Evolutionary conservation across 2,113 vertebrate species (phyloP).

Genomic region (Pygathrix nemaeus): DNA sequence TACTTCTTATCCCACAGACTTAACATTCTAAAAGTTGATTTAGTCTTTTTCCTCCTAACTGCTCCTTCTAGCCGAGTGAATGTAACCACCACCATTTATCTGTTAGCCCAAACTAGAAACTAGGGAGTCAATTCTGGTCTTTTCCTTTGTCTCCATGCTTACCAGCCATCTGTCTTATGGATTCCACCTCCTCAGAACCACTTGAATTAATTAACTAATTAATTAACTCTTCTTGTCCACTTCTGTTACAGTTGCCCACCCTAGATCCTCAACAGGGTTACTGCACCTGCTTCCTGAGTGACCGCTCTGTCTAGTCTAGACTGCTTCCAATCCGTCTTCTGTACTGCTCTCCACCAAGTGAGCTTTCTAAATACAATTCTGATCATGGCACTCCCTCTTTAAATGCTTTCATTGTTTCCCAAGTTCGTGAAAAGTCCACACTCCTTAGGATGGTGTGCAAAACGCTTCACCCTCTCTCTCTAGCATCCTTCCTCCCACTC

Average conservation of each 20-base stretch:
- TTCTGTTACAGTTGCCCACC: not conserved
- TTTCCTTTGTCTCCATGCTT: not conserved
- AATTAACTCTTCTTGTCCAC: not conserved
- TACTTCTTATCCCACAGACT: not conserved
- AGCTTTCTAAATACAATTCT: not conserved
- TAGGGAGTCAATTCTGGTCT: not conserved
- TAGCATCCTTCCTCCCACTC: not conserved
- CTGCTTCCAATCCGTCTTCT: not conserved
- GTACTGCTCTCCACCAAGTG: too few species aligned
- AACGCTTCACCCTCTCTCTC: not conserved
- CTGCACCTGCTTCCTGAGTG: not conserved
- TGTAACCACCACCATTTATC: not conserved
- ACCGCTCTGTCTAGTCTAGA: not conserved
- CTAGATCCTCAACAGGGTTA: too few species aligned
- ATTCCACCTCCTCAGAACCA: not conserved
- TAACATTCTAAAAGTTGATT: not conserved
- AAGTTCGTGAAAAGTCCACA: not conserved
- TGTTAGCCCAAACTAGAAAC: not conserved
- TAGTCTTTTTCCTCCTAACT: not conserved
- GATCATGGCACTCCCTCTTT: not conserved
- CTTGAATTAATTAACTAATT: not conserved
- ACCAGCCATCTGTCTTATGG: not conserved
- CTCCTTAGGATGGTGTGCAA: too few species aligned
- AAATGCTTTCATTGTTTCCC: not conserved
- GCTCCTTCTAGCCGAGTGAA: not conserved